Base-by-base conservation (phyloP, 2,113 vertebrate species). In the Oreotrochilus melanogaster region DNA sequence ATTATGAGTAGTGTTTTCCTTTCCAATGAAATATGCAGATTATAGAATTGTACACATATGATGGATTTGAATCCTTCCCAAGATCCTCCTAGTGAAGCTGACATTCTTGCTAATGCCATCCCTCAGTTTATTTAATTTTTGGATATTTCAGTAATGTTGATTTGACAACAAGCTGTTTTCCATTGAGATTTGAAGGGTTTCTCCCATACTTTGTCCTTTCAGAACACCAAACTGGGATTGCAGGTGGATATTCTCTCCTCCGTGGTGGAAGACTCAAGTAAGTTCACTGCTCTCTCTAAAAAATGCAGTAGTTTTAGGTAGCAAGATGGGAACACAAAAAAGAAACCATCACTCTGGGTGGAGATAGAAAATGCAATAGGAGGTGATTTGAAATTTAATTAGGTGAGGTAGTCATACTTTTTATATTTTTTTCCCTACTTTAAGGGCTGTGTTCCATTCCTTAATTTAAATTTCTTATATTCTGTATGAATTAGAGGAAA, bases 81-180 rank as follows among this genome's bases (percentile, higher is more conserved):
- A 66, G 50, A 33, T 53, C 35, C 58, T 64, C 87, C 83, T 91
- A 65, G 47, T 96, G 74, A 94, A 92, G 74, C 27, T 91, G 48
- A 76, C 62, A 89, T 97, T 95, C 76, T 60, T 97, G 51, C 61
- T 92, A 70, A 87, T 70, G 45, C 72, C 47, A 48, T 35, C 62
- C 30, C 39, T 64, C 33, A 72, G 28, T 86, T 95, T 33, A 91
- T 95, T 97, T 92, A 72, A 73, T 61, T 17, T 58, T 6, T 0
- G 28, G 67, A 42, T 67, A 42, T 48, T 72, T 67, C 35, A 64
- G 14, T 37, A 42, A 89, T 61, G 56, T 70, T 88, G 75, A 31
- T 14, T 85, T 95, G 69, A 62, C 74, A 89, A 42, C 14, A 64
- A 60, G 24, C 33, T 83, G 11, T n/a, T 60, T 84, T 75, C 78